phyloP scores from a whole-genome alignment of 1,140 invertebrate genomes.

The Lanistes nyassanus region DNA sequence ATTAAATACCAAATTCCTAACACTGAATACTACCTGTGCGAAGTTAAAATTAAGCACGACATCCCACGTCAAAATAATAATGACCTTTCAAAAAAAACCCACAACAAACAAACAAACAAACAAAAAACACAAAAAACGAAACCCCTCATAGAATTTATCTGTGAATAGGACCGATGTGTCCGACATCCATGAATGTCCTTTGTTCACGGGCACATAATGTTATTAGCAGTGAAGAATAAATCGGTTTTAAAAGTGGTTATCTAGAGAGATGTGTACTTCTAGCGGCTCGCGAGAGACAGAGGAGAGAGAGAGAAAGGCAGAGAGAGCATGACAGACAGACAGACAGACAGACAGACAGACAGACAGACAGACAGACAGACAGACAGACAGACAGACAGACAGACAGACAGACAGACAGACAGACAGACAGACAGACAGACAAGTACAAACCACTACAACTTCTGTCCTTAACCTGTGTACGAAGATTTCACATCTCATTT shows the following conservation, averaged over 20 bases:
- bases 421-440: conserved; percentile 14
- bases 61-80: too few relatives aligned
- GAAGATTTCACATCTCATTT: too few relatives aligned
- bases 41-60: too few relatives aligned
- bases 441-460: too few relatives aligned
- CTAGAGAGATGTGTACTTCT: not conserved
- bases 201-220: not conserved
- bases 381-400: conserved; percentile 16
- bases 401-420: conserved; percentile 8
- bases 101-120: too few relatives aligned
- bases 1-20: too few relatives aligned
- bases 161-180: not conserved
- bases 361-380: not conserved
- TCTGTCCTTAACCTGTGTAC: too few relatives aligned
- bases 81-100: too few relatives aligned
- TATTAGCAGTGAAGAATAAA: too few relatives aligned
- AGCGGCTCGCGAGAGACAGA: not conserved
- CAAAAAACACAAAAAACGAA: too few relatives aligned
- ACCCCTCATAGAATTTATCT: not conserved
- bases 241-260: not conserved
- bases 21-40: too few relatives aligned
- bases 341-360: not conserved
- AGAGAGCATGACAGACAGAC: too few relatives aligned
- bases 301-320: not conserved
- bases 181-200: not conserved